Evolutionary conservation across 1,140 invertebrate genomes (phyloP).

Genomic region (Anoplolepis gracilipes): DNA sequence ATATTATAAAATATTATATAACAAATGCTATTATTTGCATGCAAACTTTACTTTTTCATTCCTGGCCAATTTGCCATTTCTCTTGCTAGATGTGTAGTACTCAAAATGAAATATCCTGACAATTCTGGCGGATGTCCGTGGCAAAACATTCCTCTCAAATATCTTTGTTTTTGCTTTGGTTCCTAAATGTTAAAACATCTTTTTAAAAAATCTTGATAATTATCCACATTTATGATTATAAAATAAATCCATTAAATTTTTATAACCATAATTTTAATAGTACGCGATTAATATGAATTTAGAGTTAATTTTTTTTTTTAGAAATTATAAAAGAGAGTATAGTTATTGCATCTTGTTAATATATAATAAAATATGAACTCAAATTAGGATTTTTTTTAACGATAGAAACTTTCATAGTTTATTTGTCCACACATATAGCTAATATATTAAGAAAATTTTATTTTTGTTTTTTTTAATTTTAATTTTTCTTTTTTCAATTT

Average conservation of each 20-base stretch:
- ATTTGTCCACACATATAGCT: not conserved
- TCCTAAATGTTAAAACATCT: conserved; percentile 76
- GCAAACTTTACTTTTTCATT: conserved; percentile 65
- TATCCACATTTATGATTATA: not conserved
- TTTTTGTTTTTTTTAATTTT: too few relatives aligned
- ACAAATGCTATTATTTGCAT: not conserved
- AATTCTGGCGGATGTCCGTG: conserved; percentile 70
- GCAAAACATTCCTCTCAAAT: conserved; percentile 80
- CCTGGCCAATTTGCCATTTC: conserved; percentile 82
- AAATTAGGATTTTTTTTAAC: not conserved
- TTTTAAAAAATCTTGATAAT: not conserved
- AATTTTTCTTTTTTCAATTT: too few relatives aligned
- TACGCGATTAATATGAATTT: not conserved
- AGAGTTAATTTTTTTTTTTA: not conserved
- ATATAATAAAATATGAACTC: not conserved
- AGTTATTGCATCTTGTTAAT: not conserved
- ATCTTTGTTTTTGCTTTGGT: conserved; percentile 80
- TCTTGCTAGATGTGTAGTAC: conserved; percentile 70
- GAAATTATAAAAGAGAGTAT: not conserved
- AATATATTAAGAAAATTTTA: not conserved
- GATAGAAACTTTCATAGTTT: not conserved
- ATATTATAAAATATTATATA: conserved; percentile 7
- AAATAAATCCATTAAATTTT: not conserved
- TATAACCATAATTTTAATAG: not conserved
- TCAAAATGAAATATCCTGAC: conserved; percentile 73